phyloP scores from a whole-genome alignment of 2,797 vertebrate species.

The Masticophis lateralis region DNA sequence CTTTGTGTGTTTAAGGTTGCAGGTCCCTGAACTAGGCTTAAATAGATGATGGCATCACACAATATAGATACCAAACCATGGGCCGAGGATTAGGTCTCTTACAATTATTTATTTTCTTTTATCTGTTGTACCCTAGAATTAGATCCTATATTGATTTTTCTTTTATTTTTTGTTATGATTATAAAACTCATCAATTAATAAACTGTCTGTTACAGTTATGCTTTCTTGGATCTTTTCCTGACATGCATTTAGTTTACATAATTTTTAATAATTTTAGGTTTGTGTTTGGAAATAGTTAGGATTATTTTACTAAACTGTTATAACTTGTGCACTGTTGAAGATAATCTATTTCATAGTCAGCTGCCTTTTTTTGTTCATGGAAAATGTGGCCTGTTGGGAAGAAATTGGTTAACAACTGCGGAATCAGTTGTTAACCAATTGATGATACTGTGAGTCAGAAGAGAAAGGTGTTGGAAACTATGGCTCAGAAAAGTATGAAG shows the following conservation, averaged over 20 bases:
- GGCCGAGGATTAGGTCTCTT: background rate
- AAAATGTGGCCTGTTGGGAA: background rate
- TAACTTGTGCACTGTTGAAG: background rate
- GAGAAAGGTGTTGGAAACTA: background rate
- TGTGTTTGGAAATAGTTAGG: background rate
- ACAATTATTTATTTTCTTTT: background rate
- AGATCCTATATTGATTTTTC: background rate
- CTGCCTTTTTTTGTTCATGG: conserved; percentile 4
- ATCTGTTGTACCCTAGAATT: background rate
- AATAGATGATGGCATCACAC: background rate
- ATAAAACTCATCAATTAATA: background rate
- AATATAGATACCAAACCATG: background rate
- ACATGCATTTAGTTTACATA: background rate
- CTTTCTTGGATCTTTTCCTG: background rate
- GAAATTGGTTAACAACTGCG: conserved; percentile 7
- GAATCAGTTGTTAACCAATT: background rate
- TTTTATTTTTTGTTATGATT: background rate
- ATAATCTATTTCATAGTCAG: background rate
- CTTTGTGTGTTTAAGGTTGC: too few relatives aligned
- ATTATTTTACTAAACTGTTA: conserved; percentile 18
- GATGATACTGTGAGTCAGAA: conserved; percentile 14
- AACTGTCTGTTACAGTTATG: background rate
- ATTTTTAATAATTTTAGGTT: conserved; percentile 19
- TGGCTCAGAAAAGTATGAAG: conserved; percentile 4
- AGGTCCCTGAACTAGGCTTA: too few relatives aligned